Evolutionary conservation across 2,888 invertebrate genomes (phyloP).

Genomic region (Tenthredo amoena): DNA sequence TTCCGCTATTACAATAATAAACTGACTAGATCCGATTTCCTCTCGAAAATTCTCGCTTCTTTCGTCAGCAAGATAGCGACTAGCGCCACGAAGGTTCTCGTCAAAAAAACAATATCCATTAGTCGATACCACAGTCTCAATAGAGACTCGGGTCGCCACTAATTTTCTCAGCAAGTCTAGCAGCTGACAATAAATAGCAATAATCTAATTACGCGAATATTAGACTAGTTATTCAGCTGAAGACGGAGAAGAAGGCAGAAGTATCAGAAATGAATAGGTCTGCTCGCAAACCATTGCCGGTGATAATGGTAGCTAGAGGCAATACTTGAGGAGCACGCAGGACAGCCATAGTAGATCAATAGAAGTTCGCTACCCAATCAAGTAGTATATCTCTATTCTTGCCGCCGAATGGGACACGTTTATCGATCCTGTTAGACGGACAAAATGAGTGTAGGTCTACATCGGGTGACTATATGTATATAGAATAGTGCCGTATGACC

Average conservation of each 20-base stretch:
- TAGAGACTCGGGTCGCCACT: background rate
- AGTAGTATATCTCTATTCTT: background rate
- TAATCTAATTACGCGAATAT: background rate
- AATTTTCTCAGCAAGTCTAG: background rate
- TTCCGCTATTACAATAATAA: background rate
- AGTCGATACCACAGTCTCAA: slow-evolving; percentile 7
- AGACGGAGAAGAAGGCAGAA: background rate
- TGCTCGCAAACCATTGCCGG: background rate
- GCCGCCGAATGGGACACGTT: background rate
- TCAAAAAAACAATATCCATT: slow-evolving; percentile 9
- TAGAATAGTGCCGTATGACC: background rate
- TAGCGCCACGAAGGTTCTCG: background rate
- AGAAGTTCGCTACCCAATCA: background rate
- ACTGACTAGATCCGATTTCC: background rate
- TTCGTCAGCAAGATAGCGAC: background rate
- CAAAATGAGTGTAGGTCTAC: background rate
- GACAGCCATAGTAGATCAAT: slow-evolving; percentile 1
- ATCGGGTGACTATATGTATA: background rate
- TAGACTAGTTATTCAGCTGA: background rate
- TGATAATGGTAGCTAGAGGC: background rate
- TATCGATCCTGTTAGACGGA: slow-evolving; percentile 8
- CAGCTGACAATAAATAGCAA: background rate
- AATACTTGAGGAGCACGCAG: background rate
- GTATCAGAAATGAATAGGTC: background rate
- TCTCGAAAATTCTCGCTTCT: background rate